Base-by-base conservation (phyloP, 2,888 invertebrate species). In the Petrolisthes manimaculis region DNA sequence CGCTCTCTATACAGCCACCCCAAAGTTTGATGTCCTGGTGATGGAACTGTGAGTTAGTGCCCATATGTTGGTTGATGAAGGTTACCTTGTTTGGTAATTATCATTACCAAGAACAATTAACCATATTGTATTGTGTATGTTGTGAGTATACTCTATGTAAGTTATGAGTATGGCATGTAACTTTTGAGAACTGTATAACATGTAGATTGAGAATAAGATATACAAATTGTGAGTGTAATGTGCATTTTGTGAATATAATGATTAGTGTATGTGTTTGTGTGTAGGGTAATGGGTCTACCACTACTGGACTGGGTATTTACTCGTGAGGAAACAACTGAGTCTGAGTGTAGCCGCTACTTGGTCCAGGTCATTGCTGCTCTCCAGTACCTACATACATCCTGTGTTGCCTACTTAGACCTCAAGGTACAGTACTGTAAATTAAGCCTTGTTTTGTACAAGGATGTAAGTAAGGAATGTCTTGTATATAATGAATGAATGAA, bases 261-360 rank as follows among this genome's bases (percentile, higher is more conserved):
- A 37, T 37, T 37, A 37, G 37, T 37, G 37, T 37, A 2, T 37
- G 37, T 37, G 37, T 37, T 37, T 37, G 37, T 37, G n/a, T 61
- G 18, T 81, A 88, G 88, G 37, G 81, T 88, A 61, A 84, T 88
- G 81, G 88, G 88, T 24, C 84, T 88, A 24, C 88, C 88, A 14
- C 80, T 88, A 4, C 51, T 88, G 67, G 88, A 88, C 61, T 88
- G 88, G 88, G 71, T 88, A 37, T 88, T 88, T 24, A 88, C 88
- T 4, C 80, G 81, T 8, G 88, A 88, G 56, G 81, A 84, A 56
- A 88, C 88, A 3, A 88, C 84, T 4, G 88, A 88, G 37, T 55
- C 88, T 0, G 84, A 84, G n/a, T 84, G 84, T 67, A 84, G 81
- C 12, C 37, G 71, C 51, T 37, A 84, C 5, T 8, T 88, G 54